Evolutionary conservation across 2,113 vertebrate genomes (phyloP).

Genomic region (Corvus moneduloides): DNA sequence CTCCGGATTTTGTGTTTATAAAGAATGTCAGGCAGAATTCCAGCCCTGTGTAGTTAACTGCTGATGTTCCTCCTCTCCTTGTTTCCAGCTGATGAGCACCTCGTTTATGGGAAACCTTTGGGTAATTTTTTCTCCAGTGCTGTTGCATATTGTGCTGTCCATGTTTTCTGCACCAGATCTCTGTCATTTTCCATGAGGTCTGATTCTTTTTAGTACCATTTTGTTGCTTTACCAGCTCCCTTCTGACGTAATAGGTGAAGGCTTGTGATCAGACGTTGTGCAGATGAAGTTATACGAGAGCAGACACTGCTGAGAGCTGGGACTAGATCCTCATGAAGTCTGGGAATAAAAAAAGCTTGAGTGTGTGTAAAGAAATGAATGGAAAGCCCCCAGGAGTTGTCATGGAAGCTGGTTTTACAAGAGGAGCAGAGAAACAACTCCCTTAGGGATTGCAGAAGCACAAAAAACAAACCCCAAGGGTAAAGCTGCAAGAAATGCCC

Average conservation of each 20-base stretch:
- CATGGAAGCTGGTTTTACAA: not conserved
- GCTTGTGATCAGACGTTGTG: too few relatives aligned
- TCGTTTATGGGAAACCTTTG: not conserved
- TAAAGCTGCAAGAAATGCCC: not conserved
- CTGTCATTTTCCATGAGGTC: not conserved
- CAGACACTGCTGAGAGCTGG: not conserved
- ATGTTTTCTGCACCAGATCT: not conserved
- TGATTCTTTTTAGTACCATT: not conserved
- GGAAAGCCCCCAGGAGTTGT: not conserved
- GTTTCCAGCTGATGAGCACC: fast-evolving
- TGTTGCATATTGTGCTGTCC: not conserved
- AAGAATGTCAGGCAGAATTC: not conserved
- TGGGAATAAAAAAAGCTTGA: not conserved
- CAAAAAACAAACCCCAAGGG: not conserved
- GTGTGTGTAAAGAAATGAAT: fast-evolving
- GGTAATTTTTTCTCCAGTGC: not conserved
- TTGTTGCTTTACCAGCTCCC: not conserved
- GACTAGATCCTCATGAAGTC: not conserved
- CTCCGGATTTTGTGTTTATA: not conserved
- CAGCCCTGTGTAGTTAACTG: not conserved
- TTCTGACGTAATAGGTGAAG: not conserved
- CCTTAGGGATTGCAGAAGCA: not conserved
- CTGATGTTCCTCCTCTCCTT: not conserved
- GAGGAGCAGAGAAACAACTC: not conserved
- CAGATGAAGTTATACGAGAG: not conserved